phyloP scores from a whole-genome alignment of 1,140 invertebrate genomes.

The Triops longicaudatus region DNA sequence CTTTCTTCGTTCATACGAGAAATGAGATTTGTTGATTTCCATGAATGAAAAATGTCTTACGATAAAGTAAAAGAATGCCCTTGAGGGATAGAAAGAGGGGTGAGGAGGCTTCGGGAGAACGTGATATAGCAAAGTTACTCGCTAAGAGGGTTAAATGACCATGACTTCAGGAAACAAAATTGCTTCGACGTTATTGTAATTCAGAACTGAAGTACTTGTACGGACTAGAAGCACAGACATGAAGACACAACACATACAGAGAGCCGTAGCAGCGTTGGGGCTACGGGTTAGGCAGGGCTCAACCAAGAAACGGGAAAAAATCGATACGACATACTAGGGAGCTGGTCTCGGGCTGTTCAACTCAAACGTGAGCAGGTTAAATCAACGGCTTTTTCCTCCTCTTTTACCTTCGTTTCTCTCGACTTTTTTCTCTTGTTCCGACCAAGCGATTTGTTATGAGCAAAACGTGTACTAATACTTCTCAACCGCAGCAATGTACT shows the following conservation, averaged over 20 bases:
- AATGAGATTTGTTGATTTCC: not conserved
- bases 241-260: not conserved
- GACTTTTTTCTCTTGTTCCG: too few species aligned
- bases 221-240: not conserved
- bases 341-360: not conserved
- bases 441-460: too few species aligned
- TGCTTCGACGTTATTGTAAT: not conserved
- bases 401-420: not conserved
- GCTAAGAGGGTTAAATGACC: not conserved
- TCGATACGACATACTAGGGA: not conserved
- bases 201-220: not conserved
- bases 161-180: not conserved
- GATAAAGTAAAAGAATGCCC: too few species aligned
- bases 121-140: too few species aligned
- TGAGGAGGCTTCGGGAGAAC: too few species aligned
- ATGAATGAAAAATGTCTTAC: not conserved
- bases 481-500: too few species aligned
- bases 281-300: not conserved
- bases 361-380: slow-evolving; percentile 15
- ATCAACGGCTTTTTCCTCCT: not conserved
- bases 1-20: not conserved
- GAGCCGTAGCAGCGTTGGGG: not conserved
- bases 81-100: too few species aligned
- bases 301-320: not conserved
- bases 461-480: too few species aligned